Conservation (phyloP, 2,113 vertebrate genomes). For the Gallinago paraguaiae region DNA sequence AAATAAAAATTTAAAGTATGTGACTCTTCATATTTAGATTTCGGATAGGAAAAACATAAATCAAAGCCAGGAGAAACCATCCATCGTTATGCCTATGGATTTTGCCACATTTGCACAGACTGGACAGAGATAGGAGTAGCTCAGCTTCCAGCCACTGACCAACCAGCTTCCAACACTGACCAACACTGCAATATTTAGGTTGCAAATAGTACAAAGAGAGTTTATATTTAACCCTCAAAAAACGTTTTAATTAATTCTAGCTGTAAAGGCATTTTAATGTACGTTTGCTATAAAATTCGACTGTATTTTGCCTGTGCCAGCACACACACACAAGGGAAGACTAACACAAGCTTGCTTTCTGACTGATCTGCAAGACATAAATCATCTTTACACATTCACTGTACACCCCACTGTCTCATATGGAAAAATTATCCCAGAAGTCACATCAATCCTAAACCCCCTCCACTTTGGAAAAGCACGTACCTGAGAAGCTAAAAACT, state of each 20-base stretch:
- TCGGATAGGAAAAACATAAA: neutral
- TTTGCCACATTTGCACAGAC: neutral
- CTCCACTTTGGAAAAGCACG: neutral
- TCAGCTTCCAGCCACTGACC: neutral
- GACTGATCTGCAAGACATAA: constrained; percentile 22
- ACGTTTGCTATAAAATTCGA: neutral
- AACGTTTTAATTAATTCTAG: neutral
- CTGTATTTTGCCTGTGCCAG: neutral
- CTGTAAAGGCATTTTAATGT: neutral
- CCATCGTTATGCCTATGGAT: neutral
- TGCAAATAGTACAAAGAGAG: neutral
- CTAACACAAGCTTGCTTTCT: neutral
- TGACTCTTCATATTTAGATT: neutral
- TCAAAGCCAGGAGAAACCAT: neutral
- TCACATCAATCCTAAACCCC: neutral
- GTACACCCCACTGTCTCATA: constrained; percentile 10
- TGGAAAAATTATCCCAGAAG: neutral
- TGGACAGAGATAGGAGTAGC: neutral
- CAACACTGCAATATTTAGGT: neutral
- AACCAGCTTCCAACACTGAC: neutral
- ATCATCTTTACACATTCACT: constrained; percentile 4
- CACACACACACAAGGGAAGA: neutral
- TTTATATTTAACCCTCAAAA: neutral
- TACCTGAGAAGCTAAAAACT: neutral
- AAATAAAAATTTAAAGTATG: accelerated